Conservation (phyloP, 2,797 vertebrate genomes). For the Oreonectes daqikongensis region DNA sequence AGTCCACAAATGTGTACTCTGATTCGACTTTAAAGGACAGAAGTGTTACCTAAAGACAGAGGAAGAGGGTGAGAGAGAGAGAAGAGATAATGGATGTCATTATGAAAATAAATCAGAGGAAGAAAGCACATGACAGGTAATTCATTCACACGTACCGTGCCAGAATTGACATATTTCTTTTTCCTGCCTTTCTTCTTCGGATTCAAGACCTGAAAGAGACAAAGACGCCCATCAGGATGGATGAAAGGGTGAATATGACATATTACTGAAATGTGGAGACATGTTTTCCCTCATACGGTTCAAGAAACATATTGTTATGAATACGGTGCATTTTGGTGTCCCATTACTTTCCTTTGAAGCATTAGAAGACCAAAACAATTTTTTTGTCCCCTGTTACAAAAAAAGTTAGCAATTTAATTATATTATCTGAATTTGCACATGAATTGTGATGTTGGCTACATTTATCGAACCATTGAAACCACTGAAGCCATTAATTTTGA, state of each 20-base stretch:
- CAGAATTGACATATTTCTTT: constrained; percentile 95
- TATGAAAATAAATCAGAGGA: constrained; percentile 45
- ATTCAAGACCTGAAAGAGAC: constrained; percentile 83
- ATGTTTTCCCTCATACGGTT: background rate
- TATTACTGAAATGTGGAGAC: background rate
- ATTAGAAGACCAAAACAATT: background rate
- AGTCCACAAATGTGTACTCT: constrained; percentile 96
- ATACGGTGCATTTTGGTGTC: background rate
- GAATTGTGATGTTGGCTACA: too few species aligned
- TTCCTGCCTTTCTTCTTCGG: constrained; percentile 97
- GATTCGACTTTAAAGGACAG: constrained; percentile 96
- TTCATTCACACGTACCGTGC: constrained; percentile 81
- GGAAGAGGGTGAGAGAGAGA: constrained; percentile 21
- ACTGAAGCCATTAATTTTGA: too few species aligned
- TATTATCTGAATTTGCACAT: too few species aligned
- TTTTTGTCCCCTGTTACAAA: too few species aligned
- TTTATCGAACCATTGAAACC: too few species aligned
- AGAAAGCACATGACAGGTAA: constrained; percentile 39
- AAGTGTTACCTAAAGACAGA: constrained; percentile 85
- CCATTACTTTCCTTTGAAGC: constrained; percentile 8
- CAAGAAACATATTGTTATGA: background rate
- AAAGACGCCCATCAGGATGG: constrained; percentile 30
- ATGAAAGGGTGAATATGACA: constrained; percentile 24
- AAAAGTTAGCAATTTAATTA: too few species aligned
- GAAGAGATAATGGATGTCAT: constrained; percentile 45